These are phyloP conservation scores for Gobio occitaniae DNA, from an alignment of 2,797 vertebrate species.

Conservation along the genomic window DNA sequence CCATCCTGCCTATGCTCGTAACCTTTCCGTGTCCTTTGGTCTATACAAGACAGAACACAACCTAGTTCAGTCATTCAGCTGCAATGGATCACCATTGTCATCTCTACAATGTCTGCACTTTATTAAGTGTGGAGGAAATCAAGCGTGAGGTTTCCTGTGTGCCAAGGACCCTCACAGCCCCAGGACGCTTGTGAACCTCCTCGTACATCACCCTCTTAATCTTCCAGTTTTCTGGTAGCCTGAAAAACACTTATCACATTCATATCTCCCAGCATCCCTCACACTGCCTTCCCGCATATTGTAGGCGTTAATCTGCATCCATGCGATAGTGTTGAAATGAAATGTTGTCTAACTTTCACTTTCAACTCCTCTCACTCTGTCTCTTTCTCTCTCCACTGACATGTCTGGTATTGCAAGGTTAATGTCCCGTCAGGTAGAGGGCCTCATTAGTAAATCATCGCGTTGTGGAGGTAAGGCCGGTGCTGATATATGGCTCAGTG, in stretches of 20 bases:
- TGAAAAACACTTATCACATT: slow-evolving; percentile 73
- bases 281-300: slow-evolving; percentile 51
- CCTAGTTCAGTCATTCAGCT: slow-evolving; percentile 38
- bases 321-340: slow-evolving; percentile 32
- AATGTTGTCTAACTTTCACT: slow-evolving; percentile 51
- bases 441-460: slow-evolving; percentile 55
- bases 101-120: slow-evolving; percentile 22
- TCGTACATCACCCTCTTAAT: slow-evolving; percentile 64
- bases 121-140: slow-evolving; percentile 39
- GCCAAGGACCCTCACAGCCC: slow-evolving; percentile 38
- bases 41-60: not conserved
- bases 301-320: slow-evolving; percentile 51
- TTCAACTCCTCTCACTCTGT: slow-evolving; percentile 9
- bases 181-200: slow-evolving; percentile 48
- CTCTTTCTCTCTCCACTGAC: slow-evolving; percentile 45
- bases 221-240: slow-evolving; percentile 70
- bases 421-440: slow-evolving; percentile 50
- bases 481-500: slow-evolving; percentile 47
- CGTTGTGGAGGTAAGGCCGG: slow-evolving; percentile 28
- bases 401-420: slow-evolving; percentile 43
- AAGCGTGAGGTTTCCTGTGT: slow-evolving; percentile 35
- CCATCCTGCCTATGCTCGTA: slow-evolving; percentile 1
- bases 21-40: slow-evolving; percentile 11
- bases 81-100: slow-evolving; percentile 38
- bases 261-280: slow-evolving; percentile 67